These are phyloP conservation scores for Esox masquinongy DNA, from an alignment of 2,797 vertebrate species.

Conservation along the genomic window DNA sequence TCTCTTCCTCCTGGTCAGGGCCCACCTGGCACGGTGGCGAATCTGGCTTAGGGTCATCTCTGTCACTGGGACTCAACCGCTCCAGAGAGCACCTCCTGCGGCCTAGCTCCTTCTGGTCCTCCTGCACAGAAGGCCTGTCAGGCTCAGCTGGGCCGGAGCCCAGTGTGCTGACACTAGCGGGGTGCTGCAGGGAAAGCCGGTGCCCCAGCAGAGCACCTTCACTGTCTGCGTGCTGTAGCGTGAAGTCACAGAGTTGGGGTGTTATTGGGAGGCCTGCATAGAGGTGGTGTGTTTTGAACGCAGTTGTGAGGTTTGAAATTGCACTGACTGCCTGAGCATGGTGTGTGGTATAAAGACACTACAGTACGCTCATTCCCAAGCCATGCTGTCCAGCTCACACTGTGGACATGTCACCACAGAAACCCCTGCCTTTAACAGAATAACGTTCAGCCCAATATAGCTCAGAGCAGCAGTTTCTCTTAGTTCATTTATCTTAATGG, in stretches of 20 bases:
- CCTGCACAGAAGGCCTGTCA: conserved; percentile 59
- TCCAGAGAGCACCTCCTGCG: conserved; percentile 67
- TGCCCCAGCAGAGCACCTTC: conserved; percentile 80
- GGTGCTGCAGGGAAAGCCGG: conserved; percentile 62
- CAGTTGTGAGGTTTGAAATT: conserved; percentile 42
- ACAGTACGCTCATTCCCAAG: conserved; percentile 21
- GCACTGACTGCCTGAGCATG: conserved; percentile 39
- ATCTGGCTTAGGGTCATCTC: conserved; percentile 63
- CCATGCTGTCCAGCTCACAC: background rate
- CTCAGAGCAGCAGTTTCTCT: conserved; percentile 33
- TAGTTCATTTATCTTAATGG: conserved; percentile 9
- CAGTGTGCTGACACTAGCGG: conserved; percentile 64
- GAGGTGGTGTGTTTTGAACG: conserved; percentile 45
- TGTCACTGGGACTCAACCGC: conserved; percentile 66
- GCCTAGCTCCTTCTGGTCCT: conserved; percentile 62
- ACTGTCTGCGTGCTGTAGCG: conserved; percentile 85
- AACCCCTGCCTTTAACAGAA: conserved; percentile 9
- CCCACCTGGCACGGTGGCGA: conserved; percentile 57
- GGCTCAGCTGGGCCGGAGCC: conserved; percentile 56
- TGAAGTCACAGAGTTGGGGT: conserved; percentile 73
- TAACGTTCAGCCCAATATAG: conserved; percentile 20
- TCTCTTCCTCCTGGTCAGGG: conserved; percentile 61
- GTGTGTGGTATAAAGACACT: conserved; percentile 49
- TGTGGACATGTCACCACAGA: conserved; percentile 9
- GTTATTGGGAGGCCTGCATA: conserved; percentile 62